A percentile compares a stretch with the other conserved stretches of the same genome.
These are phyloP conservation scores for Actinernus sp. DNA, from an alignment of 92 coral and sea anemone genomes.

Conservation along the genomic window DNA sequence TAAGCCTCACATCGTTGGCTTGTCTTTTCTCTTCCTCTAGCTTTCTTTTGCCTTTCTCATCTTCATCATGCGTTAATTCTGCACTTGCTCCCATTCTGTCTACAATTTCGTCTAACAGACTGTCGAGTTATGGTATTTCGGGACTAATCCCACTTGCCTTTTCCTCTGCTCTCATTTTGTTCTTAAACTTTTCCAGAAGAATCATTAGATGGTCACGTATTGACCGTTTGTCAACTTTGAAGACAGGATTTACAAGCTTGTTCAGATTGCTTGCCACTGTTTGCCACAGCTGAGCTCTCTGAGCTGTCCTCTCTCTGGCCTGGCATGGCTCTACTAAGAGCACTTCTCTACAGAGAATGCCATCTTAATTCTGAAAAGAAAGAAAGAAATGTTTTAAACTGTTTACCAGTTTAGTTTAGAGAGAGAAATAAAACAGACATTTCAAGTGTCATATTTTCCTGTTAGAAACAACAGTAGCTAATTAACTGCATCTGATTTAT, in stretches of 20 bases:
- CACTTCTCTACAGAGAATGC: too few species aligned
- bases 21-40: not conserved
- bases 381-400: too few species aligned
- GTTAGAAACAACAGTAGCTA: too few species aligned
- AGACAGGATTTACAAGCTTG: not conserved
- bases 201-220: not conserved
- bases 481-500: too few species aligned
- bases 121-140: constrained; percentile 8
- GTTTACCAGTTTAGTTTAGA: too few species aligned
- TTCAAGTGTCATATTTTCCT: too few species aligned
- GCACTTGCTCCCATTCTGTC: constrained; percentile 10
- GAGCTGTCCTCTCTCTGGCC: constrained; percentile 5
- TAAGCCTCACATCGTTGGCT: constrained; percentile 1
- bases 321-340: constrained; percentile 1
- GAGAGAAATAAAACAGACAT: too few species aligned
- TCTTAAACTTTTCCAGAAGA: not conserved
- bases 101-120: constrained; percentile 10
- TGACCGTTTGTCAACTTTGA: constrained; percentile 1
- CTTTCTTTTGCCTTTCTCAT: not conserved
- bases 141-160: constrained; percentile 20
- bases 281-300: constrained; percentile 10
- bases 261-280: not conserved
- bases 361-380: too few species aligned
- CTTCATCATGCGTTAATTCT: not conserved
- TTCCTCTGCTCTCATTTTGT: constrained; percentile 7